Percentiles rank a stretch among this genome's conserved stretches.
Conservation (phyloP, 1,140 invertebrate genomes). For the Conus ventricosus region DNA sequence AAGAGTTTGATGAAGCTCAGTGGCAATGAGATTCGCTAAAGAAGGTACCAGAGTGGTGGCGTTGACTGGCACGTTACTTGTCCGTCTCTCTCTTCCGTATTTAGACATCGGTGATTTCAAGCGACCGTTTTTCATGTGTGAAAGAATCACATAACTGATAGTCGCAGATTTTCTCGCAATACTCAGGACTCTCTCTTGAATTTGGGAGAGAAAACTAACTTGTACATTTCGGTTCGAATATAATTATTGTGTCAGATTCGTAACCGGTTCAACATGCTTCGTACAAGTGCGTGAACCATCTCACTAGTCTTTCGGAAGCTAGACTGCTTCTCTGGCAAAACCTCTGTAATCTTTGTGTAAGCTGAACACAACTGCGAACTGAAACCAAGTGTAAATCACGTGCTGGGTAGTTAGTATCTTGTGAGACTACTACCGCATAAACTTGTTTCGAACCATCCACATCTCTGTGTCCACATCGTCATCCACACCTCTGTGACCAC, state of each 20-base stretch:
- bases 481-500: background rate
- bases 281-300: background rate
- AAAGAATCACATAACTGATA: constrained; percentile 9
- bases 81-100: background rate
- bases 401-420: no score
- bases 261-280: background rate
- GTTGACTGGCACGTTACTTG: background rate
- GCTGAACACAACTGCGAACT: background rate
- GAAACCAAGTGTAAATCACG: background rate
- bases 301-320: background rate
- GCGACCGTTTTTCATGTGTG: background rate
- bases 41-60: background rate
- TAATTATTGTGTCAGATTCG: background rate
- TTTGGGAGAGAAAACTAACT: no score
- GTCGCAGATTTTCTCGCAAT: background rate
- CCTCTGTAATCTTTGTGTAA: background rate
- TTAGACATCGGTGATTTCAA: background rate
- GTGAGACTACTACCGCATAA: no score
- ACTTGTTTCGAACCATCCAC: no score
- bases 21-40: background rate
- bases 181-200: no score
- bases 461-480: no score
- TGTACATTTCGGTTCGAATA: background rate
- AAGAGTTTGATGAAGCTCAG: no score
- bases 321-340: background rate